These are phyloP conservation scores for Dendrocincla fuliginosa DNA, from an alignment of 2,797 vertebrate genomes.

Conservation along the genomic window DNA sequence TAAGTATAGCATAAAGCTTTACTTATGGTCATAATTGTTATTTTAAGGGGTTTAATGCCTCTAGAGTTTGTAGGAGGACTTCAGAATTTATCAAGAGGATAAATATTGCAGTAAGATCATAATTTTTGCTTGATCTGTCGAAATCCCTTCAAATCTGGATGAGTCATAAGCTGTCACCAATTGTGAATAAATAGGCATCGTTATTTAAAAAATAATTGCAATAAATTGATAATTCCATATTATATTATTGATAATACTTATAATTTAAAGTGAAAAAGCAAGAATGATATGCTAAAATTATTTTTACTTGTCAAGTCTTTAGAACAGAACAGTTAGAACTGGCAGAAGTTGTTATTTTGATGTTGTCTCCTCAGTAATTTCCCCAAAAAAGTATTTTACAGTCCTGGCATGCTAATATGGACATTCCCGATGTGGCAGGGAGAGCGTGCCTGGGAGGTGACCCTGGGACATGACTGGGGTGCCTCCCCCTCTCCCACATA, in stretches of 20 bases:
- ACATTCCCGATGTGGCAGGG: neutral
- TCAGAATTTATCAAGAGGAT: neutral
- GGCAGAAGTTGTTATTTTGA: neutral
- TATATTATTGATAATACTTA: neutral
- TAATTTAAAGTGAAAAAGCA: neutral
- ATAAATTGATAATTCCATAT: neutral
- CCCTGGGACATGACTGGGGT: neutral
- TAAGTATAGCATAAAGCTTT: neutral
- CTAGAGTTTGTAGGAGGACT: neutral
- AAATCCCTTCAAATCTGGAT: neutral
- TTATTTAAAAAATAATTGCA: neutral
- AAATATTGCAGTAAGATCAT: neutral
- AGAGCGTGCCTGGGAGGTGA: neutral
- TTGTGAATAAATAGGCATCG: neutral
- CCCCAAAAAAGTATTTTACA: neutral
- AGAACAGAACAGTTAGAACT: neutral
- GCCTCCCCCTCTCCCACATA: neutral
- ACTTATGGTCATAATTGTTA: neutral
- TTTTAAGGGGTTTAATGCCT: neutral
- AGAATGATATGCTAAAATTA: neutral
- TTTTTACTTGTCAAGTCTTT: neutral
- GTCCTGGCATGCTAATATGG: constrained; percentile 27
- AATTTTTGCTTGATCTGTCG: neutral
- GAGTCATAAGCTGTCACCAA: neutral
- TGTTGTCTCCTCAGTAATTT: neutral